Evolutionary conservation across 2,888 invertebrate species (phyloP), one percentile per base, ranked within the genome.

Genomic region (Trachelus tabidus): DNA sequence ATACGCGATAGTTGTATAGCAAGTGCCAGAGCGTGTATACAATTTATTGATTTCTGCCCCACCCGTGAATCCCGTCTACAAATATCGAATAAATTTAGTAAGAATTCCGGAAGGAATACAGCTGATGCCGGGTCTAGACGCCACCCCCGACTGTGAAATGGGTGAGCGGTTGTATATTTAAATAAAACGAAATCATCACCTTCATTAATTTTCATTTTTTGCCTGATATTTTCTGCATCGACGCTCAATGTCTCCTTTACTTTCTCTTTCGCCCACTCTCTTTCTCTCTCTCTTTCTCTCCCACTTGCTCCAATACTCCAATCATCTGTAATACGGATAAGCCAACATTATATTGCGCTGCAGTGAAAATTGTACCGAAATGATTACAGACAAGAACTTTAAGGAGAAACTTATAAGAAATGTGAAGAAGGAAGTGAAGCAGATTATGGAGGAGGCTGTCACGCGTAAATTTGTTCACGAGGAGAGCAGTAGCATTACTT

Each of bases 391-490:
- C 79, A 83, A 86, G 75, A 86, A 95, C 87, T 94, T 95, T 92
- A 96, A 96, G 91, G 96, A 96, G 89, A 94, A 94, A 85, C 94
- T 97, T 84, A 95, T 97, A 81, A 94, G 95, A 76, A 94, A 94
- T 82, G 97, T 97, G 74, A 97, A 97, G 92, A 97, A 97, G 90
- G 97, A 98, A 94, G 98, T 98, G 77, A 98, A 98, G 91, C 97
- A 98, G 92, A 95, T 98, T 79, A 98, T 98, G 98, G 98, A 98
- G 93, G 98, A 98, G 91, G 97, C 98, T 34, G 98, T 98, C 15
- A 98, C 98, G 33, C 94, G 96, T 84, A 97, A 98, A 92, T 97
- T 96, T 90, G 96, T 98, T 15, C 97, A 98, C 90, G 97, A 98
- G 92, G 97, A 98, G 88, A 97, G 97, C 88, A 96, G 97, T 80